Percentiles rank a stretch among this genome's conserved stretches.
phyloP scores from a whole-genome alignment of 1,140 invertebrate species.

The Ooceraea biroi region DNA sequence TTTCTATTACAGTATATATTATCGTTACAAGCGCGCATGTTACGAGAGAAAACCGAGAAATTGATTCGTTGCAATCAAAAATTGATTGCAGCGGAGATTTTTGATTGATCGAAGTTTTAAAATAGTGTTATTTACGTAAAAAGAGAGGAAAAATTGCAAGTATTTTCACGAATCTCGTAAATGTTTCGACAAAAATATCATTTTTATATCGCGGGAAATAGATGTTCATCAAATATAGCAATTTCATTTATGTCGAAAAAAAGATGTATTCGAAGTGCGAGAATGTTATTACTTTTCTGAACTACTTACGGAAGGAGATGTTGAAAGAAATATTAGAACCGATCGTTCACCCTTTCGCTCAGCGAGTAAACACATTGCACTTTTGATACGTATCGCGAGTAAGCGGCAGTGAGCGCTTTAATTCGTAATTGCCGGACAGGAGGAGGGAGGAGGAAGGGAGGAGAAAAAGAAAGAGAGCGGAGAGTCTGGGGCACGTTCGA shows the following conservation, averaged over 20 bases:
- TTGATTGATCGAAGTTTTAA: not conserved
- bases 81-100: no score
- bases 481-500: slow-evolving; percentile 76
- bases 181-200: no score
- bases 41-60: not conserved
- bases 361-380: slow-evolving; percentile 34
- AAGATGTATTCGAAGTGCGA: not conserved
- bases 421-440: slow-evolving; percentile 63
- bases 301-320: slow-evolving; percentile 6
- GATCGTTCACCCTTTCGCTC: slow-evolving; percentile 46
- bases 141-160: not conserved
- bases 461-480: slow-evolving; percentile 76
- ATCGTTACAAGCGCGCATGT: not conserved
- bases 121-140: not conserved
- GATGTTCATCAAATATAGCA: no score
- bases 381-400: slow-evolving; percentile 73
- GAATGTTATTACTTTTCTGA: slow-evolving; percentile 18
- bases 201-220: no score
- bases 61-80: no score
- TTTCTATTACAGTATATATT: not conserved
- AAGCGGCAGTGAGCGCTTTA: slow-evolving; percentile 70
- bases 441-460: slow-evolving; percentile 28
- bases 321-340: slow-evolving; percentile 8
- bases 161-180: no score
- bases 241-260: no score